A percentile compares a stretch with the other conserved stretches of the same genome.
phyloP scores from a whole-genome alignment of 2,888 invertebrate species.

The Pharmacophagus antenor region DNA sequence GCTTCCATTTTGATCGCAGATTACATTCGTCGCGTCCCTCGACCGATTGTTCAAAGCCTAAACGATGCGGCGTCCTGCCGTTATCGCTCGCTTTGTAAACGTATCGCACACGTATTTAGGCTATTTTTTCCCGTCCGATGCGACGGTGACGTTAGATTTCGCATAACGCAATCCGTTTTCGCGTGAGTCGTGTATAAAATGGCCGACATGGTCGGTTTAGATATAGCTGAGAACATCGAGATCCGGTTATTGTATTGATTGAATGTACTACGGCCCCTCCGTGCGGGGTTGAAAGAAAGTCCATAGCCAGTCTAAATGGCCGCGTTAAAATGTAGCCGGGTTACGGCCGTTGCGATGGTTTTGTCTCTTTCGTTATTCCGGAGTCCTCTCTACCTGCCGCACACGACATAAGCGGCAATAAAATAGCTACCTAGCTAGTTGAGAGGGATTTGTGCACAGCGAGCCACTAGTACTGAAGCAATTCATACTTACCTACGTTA shows the following conservation, averaged over 20 bases:
- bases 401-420: conserved; percentile 37
- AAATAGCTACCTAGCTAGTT: conserved; percentile 37
- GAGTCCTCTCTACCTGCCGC: conserved; percentile 35
- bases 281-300: conserved; percentile 52
- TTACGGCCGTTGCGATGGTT: conserved; percentile 44
- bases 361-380: conserved; percentile 56
- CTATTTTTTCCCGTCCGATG: conserved; percentile 72
- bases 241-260: conserved; percentile 65
- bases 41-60: conserved; percentile 68
- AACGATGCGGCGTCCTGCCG: conserved; percentile 59
- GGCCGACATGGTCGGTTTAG: conserved; percentile 31
- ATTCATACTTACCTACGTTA: conserved; percentile 17
- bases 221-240: conserved; percentile 32
- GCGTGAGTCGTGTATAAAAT: conserved; percentile 31
- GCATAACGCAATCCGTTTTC: conserved; percentile 41
- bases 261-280: conserved; percentile 40
- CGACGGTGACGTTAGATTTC: conserved; percentile 58
- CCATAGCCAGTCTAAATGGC: conserved; percentile 51
- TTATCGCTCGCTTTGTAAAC: conserved; percentile 60
- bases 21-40: conserved; percentile 69
- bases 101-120: conserved; percentile 76
- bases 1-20: conserved; percentile 80
- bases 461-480: conserved; percentile 17
- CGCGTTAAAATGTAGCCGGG: conserved; percentile 56
- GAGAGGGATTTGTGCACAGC: conserved; percentile 33